Evolutionary conservation across 2,797 vertebrate genomes (phyloP).

Genomic region (Pangasius macronema): DNA sequence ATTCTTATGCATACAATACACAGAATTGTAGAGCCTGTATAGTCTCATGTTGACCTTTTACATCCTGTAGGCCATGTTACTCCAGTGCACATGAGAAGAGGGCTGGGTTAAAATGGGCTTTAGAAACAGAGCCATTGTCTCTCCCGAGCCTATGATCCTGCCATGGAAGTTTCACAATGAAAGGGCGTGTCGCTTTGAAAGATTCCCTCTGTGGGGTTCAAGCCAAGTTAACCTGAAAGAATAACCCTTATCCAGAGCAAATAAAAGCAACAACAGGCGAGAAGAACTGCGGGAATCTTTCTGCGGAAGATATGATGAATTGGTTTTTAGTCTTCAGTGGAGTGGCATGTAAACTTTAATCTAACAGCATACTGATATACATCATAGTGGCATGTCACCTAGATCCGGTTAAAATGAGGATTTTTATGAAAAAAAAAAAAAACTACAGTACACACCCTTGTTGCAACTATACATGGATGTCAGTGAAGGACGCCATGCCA

Average conservation of each 20-base stretch:
- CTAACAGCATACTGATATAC: background rate
- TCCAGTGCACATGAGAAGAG: background rate
- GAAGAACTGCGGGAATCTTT: background rate
- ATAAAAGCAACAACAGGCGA: background rate
- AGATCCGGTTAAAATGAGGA: background rate
- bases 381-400: background rate
- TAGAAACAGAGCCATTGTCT: conserved; percentile 26
- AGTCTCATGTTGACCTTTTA: conserved; percentile 9
- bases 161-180: conserved; percentile 9
- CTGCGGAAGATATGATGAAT: background rate
- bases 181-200: conserved; percentile 27
- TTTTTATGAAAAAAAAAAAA: background rate
- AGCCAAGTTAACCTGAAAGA: conserved; percentile 15
- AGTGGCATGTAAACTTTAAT: background rate
- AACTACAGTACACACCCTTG: background rate
- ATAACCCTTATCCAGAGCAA: conserved; percentile 3
- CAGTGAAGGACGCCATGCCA: background rate
- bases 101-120: conserved; percentile 27
- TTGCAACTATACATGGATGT: background rate
- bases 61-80: conserved; percentile 1
- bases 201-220: conserved; percentile 19
- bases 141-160: conserved; percentile 16
- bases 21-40: background rate
- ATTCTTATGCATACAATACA: background rate
- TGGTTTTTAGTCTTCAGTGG: background rate